These are phyloP conservation scores for Octomys mimax DNA, from an alignment of 2,797 vertebrate species.

Conservation along the genomic window DNA sequence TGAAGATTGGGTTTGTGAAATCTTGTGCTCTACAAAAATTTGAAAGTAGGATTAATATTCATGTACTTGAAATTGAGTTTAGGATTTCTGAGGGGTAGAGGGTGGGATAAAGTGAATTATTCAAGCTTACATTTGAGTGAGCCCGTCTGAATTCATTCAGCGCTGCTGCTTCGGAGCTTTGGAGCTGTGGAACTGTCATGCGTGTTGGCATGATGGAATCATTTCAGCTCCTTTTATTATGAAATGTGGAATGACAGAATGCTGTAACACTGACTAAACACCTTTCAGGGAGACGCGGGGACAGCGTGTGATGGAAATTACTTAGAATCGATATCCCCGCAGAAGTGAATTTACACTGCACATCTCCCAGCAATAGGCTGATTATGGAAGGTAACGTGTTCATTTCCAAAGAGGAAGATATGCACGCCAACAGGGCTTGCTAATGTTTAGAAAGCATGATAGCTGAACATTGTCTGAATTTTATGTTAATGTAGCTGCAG, in stretches of 20 bases:
- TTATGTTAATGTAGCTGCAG: not conserved
- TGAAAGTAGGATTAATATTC: slow-evolving; percentile 63
- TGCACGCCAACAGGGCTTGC: slow-evolving; percentile 1
- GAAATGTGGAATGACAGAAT: slow-evolving; percentile 26
- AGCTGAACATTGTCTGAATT: slow-evolving; percentile 28
- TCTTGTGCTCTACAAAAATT: slow-evolving; percentile 41
- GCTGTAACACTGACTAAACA: slow-evolving; percentile 43
- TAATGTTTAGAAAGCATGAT: slow-evolving; percentile 22
- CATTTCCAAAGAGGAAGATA: slow-evolving; percentile 44
- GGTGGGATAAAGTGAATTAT: slow-evolving; percentile 52
- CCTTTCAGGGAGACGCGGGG: slow-evolving; percentile 31
- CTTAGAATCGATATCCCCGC: not conserved
- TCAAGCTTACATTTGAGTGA: slow-evolving; percentile 37
- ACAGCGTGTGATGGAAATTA: slow-evolving; percentile 32
- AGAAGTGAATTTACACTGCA: not conserved
- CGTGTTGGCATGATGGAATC: slow-evolving; percentile 61
- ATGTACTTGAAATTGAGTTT: slow-evolving; percentile 49
- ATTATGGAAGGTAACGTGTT: not conserved
- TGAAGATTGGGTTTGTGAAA: slow-evolving; percentile 44
- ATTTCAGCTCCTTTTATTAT: slow-evolving; percentile 45
- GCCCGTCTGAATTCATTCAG: slow-evolving; percentile 36
- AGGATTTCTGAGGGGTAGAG: slow-evolving; percentile 35
- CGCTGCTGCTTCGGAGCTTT: slow-evolving; percentile 43
- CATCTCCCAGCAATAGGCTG: not conserved
- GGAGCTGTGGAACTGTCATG: slow-evolving; percentile 46